A percentile compares a stretch with the other conserved stretches of the same genome.
These are phyloP conservation scores for Cydia strobilella DNA, from an alignment of 1,140 invertebrate species.

Conservation along the genomic window DNA sequence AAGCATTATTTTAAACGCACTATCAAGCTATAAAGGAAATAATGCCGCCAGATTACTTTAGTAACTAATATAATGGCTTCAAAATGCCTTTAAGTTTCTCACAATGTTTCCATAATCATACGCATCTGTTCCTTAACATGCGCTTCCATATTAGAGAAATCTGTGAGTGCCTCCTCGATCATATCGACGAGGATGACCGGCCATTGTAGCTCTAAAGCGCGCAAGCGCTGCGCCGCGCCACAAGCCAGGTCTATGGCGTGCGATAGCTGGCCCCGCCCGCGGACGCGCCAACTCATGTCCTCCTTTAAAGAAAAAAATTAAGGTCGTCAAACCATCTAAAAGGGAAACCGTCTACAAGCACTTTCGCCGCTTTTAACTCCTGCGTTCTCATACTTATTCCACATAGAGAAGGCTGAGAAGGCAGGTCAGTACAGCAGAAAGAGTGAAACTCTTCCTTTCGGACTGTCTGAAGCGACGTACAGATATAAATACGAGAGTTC, in stretches of 20 bases:
- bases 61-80: neutral
- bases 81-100: neutral
- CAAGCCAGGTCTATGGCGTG: constrained; percentile 85
- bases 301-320: constrained; percentile 77
- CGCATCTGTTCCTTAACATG: constrained; percentile 85
- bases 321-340: too few species aligned
- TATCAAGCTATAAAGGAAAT: too few species aligned
- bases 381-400: too few species aligned
- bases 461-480: too few species aligned
- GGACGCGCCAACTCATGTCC: constrained; percentile 85
- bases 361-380: too few species aligned
- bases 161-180: constrained; percentile 86
- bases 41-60: too few species aligned
- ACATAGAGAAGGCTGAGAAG: too few species aligned
- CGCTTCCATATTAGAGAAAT: constrained; percentile 87
- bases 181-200: constrained; percentile 87
- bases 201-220: constrained; percentile 87
- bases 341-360: too few species aligned
- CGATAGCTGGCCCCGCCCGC: constrained; percentile 84
- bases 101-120: constrained; percentile 58
- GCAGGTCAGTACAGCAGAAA: too few species aligned
- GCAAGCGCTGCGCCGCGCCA: constrained; percentile 87
- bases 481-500: too few species aligned
- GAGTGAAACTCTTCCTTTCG: too few species aligned
- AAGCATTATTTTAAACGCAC: too few species aligned